Base-by-base conservation (phyloP, 2,797 vertebrate species). In the Rhinella marina region DNA sequence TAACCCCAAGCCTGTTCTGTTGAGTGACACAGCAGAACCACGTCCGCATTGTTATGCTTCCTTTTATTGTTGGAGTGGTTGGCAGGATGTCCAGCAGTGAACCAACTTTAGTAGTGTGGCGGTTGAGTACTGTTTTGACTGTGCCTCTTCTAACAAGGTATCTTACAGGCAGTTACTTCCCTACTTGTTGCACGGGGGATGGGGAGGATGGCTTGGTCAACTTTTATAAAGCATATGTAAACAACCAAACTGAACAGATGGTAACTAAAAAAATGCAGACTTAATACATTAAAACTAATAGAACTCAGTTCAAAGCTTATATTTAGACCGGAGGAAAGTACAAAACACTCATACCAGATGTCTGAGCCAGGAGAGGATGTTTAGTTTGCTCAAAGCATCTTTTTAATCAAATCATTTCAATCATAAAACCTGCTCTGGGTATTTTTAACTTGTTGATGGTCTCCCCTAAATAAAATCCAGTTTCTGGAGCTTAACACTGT, bases 361-460 rank as follows among this genome's bases (percentile, higher is more conserved):
- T 82, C 78, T 68, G 21, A 8, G 19, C 50, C 54, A 32, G 61
- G 8, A 86, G 66, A 87, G 86, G 86, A 87, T 87, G 86, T 86
- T 81, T 86, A 72, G 77, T 50, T 85, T 85, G 72, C 83, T 85
- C 23, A 27, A 62, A 81, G 54, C 85, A 61, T 86, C 61, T 86
- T 87, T 50, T 41, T 81, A 81, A 87, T 87, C 79, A 66, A 86
- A 86, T 86, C n/a, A 86, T 57, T 23, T 25, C 23, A 19, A 52
- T 81, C 50, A 87, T 75, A 87, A 87, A 81, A 70, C 64, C 84
- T 70, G 61, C 66, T 48, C 64, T 86, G 62, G 76, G 27, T 80
- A 70, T 80, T 86, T 86, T 86, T 81, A 86, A 81, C 86, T 76
- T 85, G 83, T 62, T 76, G 56, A 76, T 61, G 21, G 11, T 84